Base-by-base conservation (phyloP, 2,888 invertebrate species). In the Taphrorychus bicolor region DNA sequence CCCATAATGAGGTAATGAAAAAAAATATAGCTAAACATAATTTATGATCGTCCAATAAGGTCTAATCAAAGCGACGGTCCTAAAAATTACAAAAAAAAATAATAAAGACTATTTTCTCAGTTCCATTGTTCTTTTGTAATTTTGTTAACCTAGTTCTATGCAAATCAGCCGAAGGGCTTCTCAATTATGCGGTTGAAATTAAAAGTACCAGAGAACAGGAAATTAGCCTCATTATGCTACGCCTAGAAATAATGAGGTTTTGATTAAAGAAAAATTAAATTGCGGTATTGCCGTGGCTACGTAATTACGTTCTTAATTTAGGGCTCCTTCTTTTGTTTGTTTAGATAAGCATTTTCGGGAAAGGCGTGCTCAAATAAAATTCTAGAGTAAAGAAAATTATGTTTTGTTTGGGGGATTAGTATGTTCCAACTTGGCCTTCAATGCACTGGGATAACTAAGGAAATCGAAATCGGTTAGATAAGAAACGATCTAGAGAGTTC, bases 241-340 rank as follows among this genome's bases (percentile, higher is more conserved):
- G 51, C 19, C 51, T 17, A 24, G 53, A 32, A 65, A 65, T 65
- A 56, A 62, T 62, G 42, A 24, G 56, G 48, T 54, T 62, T 23
- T 62, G 24, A 62, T 51, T 60, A 51, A 51, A 22, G 22, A 51
- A 51, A 51, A 51, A 51, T 51, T 51, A 51, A 51, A 51, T 21
- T 21, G 51, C 9, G 51, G 7, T 5, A 51, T 51, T 9, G 21
- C 51, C n/a, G 21, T 51, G 21, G 21, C 18, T 18, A 51, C 16
- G 21, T 51, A 51, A 45, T 45, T 45, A 45, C 45, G 5, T 45
- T 45, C 45, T 17, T 45, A 16, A 45, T 45, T 45, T 45, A 14
- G 45, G 45, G 4, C 45, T 32, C 32, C 32, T 11, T 32, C 32
- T 32, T 32, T 32, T 32, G 32, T 32, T 32, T 32, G 32, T 32